phyloP scores from a whole-genome alignment of 2,797 vertebrate species.

The Brachymystax lenok region DNA sequence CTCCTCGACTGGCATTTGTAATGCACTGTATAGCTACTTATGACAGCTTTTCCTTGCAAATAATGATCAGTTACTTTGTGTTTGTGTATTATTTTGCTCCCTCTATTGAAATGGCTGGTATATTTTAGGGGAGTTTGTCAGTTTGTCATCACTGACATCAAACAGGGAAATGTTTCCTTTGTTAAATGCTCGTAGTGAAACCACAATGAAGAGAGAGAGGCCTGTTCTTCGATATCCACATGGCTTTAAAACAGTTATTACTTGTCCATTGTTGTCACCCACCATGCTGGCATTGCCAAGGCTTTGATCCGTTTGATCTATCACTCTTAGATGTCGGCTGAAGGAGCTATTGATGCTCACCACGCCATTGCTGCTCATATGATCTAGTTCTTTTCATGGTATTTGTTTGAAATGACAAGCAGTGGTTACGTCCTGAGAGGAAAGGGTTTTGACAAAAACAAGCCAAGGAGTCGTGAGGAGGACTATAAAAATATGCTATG shows the following conservation, averaged over 20 bases:
- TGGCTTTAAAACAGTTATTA: constrained; percentile 58
- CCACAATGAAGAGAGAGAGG: constrained; percentile 16
- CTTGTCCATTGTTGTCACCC: constrained; percentile 62
- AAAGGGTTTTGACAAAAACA: constrained; percentile 35
- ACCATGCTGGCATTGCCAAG: constrained; percentile 48
- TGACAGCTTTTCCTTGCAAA: constrained; percentile 36
- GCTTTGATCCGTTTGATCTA: constrained; percentile 73
- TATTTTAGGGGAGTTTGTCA: constrained; percentile 34
- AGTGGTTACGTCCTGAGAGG: constrained; percentile 31
- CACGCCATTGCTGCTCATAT: constrained; percentile 46
- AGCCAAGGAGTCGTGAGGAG: not conserved
- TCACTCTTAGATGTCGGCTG: constrained; percentile 62
- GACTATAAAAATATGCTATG: not conserved
- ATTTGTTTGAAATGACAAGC: constrained; percentile 50
- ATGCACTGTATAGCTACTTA: constrained; percentile 18
- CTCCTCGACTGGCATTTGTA: constrained; percentile 30
- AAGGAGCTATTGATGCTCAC: constrained; percentile 61
- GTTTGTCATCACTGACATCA: constrained; percentile 60
- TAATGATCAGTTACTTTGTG: constrained; percentile 42
- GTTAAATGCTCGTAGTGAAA: constrained; percentile 41
- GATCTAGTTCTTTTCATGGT: constrained; percentile 49
- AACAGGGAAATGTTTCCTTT: constrained; percentile 36
- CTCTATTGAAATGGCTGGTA: constrained; percentile 34
- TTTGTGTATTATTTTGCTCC: constrained; percentile 38
- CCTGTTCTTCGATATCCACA: constrained; percentile 48